Percentiles rank a stretch among this genome's conserved stretches.
Conservation (phyloP, 37 sponge, comb jelly and placozoan genomes). For the Agelas oroides region DNA sequence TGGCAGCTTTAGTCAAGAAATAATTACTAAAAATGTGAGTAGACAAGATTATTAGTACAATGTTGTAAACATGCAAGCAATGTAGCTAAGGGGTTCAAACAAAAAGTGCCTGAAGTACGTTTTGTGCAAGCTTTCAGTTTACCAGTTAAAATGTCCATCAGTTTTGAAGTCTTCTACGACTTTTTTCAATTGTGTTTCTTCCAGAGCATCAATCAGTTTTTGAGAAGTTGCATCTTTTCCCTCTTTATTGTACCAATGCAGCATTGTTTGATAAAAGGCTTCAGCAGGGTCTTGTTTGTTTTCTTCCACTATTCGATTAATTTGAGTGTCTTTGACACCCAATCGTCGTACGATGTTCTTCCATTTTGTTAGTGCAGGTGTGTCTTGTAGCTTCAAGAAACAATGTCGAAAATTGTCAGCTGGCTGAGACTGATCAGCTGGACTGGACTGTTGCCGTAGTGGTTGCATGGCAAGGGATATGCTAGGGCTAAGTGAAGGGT, state of each 20-base stretch:
- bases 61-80: too few species aligned
- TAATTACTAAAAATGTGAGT: too few species aligned
- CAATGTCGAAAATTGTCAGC: background rate
- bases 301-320: background rate
- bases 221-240: background rate
- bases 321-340: background rate
- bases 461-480: background rate
- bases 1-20: too few species aligned
- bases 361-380: background rate
- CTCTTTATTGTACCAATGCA: background rate
- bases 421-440: background rate
- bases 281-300: background rate
- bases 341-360: conserved; percentile 6
- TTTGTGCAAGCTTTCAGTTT: too few species aligned
- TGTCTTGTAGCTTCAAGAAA: background rate
- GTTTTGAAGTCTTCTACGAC: background rate
- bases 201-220: conserved; percentile 1
- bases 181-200: background rate
- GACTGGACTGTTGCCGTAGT: conserved; percentile 25
- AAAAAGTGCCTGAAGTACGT: too few species aligned
- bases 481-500: background rate
- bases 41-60: too few species aligned
- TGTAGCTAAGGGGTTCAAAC: too few species aligned
- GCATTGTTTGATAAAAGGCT: conserved; percentile 11
- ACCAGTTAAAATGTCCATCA: too few species aligned